Percentiles rank a stretch among this genome's conserved stretches.
Conservation (phyloP, 2,797 vertebrate species). For the Eurystomus glaucurus region DNA sequence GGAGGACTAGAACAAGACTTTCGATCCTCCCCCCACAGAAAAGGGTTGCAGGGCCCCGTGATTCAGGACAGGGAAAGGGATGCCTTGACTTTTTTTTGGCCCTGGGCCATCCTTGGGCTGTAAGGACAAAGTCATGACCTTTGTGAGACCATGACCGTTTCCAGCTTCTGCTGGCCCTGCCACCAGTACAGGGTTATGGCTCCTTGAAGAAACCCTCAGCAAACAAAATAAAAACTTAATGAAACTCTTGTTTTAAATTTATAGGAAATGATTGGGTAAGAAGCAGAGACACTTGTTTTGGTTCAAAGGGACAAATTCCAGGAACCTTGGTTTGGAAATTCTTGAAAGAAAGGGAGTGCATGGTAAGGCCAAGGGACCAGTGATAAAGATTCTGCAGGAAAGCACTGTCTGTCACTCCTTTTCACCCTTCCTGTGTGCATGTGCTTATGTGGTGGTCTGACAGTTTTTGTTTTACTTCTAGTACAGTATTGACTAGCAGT, state of each 20-base stretch:
- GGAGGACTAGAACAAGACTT: background rate
- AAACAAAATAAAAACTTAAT: background rate
- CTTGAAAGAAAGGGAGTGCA: background rate
- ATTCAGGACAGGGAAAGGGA: background rate
- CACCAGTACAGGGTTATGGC: background rate
- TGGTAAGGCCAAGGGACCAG: background rate
- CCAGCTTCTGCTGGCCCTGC: background rate
- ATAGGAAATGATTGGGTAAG: background rate
- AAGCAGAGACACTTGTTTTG: background rate
- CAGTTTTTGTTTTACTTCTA: background rate
- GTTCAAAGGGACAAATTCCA: slow-evolving; percentile 21
- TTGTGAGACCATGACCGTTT: background rate
- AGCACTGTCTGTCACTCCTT: background rate
- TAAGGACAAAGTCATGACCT: background rate
- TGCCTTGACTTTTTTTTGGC: background rate
- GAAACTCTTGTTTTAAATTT: background rate
- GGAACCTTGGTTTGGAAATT: slow-evolving; percentile 6
- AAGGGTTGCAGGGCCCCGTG: background rate
- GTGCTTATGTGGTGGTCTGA: background rate
- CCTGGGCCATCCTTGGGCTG: background rate
- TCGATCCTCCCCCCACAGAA: background rate
- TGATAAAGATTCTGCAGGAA: background rate
- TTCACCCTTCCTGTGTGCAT: background rate
- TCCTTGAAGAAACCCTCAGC: background rate
- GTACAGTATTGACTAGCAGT: background rate